Base-by-base conservation (phyloP, 1,140 invertebrate genomes). In the Ectropis grisescens region DNA sequence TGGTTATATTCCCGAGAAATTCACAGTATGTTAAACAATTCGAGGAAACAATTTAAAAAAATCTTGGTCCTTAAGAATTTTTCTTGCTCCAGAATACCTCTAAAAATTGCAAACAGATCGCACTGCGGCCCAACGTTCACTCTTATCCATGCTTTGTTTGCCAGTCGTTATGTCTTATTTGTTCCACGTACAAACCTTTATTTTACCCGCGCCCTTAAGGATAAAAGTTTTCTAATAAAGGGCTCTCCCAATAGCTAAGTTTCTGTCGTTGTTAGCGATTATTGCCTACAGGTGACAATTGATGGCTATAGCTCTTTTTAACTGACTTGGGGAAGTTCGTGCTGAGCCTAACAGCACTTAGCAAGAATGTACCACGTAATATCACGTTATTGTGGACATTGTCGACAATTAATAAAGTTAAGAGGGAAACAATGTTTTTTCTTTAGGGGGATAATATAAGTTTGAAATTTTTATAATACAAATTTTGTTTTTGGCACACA, bases 181-280 rank as follows among this genome's bases (percentile, higher is more conserved):
- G 55, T 45, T 35, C 50, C 75, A 80, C 75, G 36, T 37, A 62
- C 57, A 64, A 2, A 10, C 24, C 24, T 26, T 26, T n/a, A 26
- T 26, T 19, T 19, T 8, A 19, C 16, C 16, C n/a, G n/a, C n/a
- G 16, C 16, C 8, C 16, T 19, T 41, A 37, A 22, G 43, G 60
- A 45, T 47, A 58, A 67, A 80, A 78, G 64, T 80, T 80, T 78
- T 78, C 71, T 70, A 76, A 80, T 80, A 78, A 80, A 74, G 59
- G 60, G 49, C 59, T 51, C 50, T 60, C 48, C 53, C 54, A 47
- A 66, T 59, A 58, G 61, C 46, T 52, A 66, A 68, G 57, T 54
- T 56, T 51, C n/a, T n/a, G n/a, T n/a, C n/a, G n/a, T n/a, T n/a
- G n/a, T n/a, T n/a, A n/a, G n/a, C n/a, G n/a, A n/a, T 76, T 80